Base-by-base conservation (phyloP, 2,888 invertebrate genomes). In the Epistrophella euchroma region DNA sequence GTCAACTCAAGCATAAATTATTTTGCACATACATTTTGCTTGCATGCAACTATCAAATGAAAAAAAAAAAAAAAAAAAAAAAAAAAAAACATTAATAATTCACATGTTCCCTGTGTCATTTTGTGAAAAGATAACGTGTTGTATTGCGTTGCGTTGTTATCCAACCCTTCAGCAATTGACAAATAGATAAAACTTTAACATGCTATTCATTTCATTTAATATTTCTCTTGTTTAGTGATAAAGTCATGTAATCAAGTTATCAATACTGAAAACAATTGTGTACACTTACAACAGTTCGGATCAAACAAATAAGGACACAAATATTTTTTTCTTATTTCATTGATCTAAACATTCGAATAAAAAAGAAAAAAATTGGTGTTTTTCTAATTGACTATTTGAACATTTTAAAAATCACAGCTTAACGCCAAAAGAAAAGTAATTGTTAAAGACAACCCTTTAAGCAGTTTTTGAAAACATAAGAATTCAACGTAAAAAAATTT, bases 251-350 rank as follows among this genome's bases (percentile, higher is more conserved):
- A 56, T 17, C n/a, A 56, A 56, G 55, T 56, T 56, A 32, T 55
- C n/a, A 28, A 55, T 28, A 55, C 32, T 56, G 17, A 32, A 56
- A 56, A 56, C n/a, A 56, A 5, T 32, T 32, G 55, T 56, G n/a
- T 56, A 32, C 5, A 52, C 17, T 17, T 32, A 56, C 4, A n/a
- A 52, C 52, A 52, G 25, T 25, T 15, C 2, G 52, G 15, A 15
- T 25, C 2, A 25, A 25, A 25, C 2, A 25, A 25, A 47, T 19
- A 11, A 47, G 19, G 9, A 47, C 4, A 47, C 4, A 45, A 2
- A 17, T 17, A 0, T 45, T 40, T 35, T 40, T 40, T 4, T 10
- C 15, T 40, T 40, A 40, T 40, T 40, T 13, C 1, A 37, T 37
- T 37, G 3, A 37, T 28, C 6, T 28, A 28, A 5, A 5, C 28